Conservation (phyloP, 2,888 invertebrate species). For the Pachymerium ferrugineum region DNA sequence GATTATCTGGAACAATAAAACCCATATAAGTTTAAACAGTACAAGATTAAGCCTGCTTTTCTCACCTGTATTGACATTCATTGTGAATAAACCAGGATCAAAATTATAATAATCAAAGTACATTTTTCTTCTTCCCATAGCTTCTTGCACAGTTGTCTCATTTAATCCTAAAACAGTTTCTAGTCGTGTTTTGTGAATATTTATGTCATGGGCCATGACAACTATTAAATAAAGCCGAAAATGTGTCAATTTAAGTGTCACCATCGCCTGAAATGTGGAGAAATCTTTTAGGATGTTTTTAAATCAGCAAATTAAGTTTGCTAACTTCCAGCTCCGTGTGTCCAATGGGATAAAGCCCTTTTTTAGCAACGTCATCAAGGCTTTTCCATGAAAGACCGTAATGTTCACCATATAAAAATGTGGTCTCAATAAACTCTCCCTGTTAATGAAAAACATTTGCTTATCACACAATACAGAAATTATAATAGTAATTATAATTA, state of each 20-base stretch:
- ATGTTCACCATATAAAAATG: not conserved
- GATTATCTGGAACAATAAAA: not conserved
- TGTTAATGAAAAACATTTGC: not conserved
- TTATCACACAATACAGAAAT: too few species aligned
- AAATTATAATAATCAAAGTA: not conserved
- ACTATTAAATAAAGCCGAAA: not conserved
- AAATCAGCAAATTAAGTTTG: not conserved
- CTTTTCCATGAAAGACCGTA: not conserved
- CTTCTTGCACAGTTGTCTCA: not conserved
- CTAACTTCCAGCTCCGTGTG: slow-evolving; percentile 19
- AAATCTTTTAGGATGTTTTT: not conserved
- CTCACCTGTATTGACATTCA: slow-evolving; percentile 14
- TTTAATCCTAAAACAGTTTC: not conserved
- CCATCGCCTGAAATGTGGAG: not conserved
- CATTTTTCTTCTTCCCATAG: not conserved
- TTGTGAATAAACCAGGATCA: not conserved
- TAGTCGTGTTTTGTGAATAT: slow-evolving; percentile 8
- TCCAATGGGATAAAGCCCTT: not conserved
- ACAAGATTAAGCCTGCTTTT: not conserved
- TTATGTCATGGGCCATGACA: not conserved
- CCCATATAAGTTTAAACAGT: not conserved
- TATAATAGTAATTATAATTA: too few species aligned
- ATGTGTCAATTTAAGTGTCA: not conserved
- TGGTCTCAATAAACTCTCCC: not conserved
- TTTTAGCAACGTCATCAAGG: not conserved